A percentile compares a stretch with the other conserved stretches of the same genome.
Conservation (phyloP, 2,113 vertebrate genomes). For the Mus pahari region DNA sequence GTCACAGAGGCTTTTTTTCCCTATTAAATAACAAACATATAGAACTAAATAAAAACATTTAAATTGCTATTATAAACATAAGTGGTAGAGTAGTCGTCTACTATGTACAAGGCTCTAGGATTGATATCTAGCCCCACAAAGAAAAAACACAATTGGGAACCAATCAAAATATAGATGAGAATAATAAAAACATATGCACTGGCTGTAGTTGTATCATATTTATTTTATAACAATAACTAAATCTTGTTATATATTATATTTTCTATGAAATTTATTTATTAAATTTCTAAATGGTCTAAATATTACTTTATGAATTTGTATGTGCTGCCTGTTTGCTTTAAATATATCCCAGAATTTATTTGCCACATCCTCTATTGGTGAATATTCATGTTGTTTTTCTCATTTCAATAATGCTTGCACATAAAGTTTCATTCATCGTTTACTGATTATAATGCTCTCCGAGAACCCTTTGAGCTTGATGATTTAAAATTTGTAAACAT, state of each 20-base stretch:
- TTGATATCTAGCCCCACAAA: neutral
- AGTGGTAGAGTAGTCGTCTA: neutral
- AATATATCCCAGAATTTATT: constrained; percentile 11
- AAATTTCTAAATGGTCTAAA: neutral
- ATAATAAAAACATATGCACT: neutral
- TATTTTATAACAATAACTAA: neutral
- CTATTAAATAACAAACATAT: neutral
- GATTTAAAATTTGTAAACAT: neutral
- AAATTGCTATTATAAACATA: neutral
- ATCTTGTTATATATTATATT: neutral
- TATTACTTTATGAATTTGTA: neutral
- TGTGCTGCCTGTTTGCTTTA: constrained; percentile 8
- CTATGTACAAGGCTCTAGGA: neutral
- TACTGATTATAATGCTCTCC: neutral
- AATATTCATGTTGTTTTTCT: neutral
- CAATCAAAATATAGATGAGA: neutral
- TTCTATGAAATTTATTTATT: neutral
- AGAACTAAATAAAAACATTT: neutral
- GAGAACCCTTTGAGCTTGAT: neutral
- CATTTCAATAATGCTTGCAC: neutral
- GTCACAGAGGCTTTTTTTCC: neutral
- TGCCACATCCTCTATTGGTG: neutral
- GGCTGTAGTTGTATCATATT: neutral
- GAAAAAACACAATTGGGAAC: neutral
- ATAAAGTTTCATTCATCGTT: neutral